Conservation (phyloP, 2,113 vertebrate species). For the Xiphorhynchus elegans region DNA sequence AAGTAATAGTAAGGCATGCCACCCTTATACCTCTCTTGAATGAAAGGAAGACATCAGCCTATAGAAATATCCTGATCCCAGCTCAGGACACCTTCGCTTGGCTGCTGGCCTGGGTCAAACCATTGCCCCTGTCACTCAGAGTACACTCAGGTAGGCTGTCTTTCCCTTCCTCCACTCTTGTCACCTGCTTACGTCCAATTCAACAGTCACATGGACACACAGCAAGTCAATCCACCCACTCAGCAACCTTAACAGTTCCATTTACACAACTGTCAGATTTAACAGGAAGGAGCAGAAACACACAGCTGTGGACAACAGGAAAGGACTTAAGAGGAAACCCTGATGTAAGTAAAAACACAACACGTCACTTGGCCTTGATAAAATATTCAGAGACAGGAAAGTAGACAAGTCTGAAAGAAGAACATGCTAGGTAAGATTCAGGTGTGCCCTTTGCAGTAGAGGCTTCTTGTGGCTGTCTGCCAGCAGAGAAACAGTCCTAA, state of each 20-base stretch:
- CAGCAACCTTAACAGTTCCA: background rate
- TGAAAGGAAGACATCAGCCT: background rate
- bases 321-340: background rate
- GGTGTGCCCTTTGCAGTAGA: background rate
- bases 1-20: background rate
- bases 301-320: background rate
- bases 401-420: background rate
- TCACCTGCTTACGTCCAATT: background rate
- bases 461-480: background rate
- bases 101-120: background rate
- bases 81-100: background rate
- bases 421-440: background rate
- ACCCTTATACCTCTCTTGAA: background rate
- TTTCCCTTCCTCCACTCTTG: background rate
- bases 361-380: background rate
- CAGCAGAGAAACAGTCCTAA: background rate
- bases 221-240: background rate
- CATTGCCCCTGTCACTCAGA: background rate
- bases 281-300: background rate
- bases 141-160: background rate
- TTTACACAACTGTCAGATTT: background rate
- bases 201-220: accelerated
- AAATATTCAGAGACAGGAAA: background rate
- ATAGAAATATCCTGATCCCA: background rate
- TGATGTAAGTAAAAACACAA: background rate